phyloP scores from a whole-genome alignment of 2,113 vertebrate genomes.

The Herpailurus yagouaroundi region DNA sequence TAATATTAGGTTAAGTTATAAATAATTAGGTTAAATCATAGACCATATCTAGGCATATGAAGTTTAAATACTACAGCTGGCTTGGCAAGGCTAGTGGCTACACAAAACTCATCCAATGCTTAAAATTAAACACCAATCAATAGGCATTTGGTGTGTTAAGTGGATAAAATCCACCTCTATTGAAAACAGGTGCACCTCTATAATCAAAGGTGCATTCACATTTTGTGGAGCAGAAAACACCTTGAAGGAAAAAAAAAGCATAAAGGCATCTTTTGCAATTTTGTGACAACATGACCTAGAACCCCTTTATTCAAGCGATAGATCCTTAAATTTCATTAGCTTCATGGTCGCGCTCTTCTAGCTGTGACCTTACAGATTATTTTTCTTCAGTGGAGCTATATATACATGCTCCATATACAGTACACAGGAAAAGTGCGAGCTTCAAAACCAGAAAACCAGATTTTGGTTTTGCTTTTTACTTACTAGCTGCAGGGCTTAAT shows the following conservation, averaged over 20 bases:
- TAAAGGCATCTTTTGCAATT: constrained; percentile 13
- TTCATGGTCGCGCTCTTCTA: not conserved
- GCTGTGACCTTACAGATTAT: not conserved
- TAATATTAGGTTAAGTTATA: constrained; percentile 42
- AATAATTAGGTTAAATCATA: not conserved
- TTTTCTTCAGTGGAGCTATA: not conserved
- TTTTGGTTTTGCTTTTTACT: not conserved
- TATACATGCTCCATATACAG: not conserved
- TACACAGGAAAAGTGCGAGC: not conserved
- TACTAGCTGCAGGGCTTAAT: not conserved
- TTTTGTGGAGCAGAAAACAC: not conserved
- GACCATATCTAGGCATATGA: not conserved
- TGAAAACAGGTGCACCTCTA: not conserved
- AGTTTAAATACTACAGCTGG: not conserved
- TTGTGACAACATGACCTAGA: not conserved
- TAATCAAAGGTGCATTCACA: not conserved
- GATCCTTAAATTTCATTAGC: not conserved
- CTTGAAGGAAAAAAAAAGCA: not conserved
- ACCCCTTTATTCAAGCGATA: not conserved
- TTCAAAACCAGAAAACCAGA: not conserved
- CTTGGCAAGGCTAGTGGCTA: not conserved
- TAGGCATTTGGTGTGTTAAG: not conserved
- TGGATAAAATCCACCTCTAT: not conserved
- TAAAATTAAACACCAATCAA: not conserved
- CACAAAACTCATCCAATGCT: not conserved